phyloP scores from a whole-genome alignment of 2,113 vertebrate species.

The Calidris pugnax region DNA sequence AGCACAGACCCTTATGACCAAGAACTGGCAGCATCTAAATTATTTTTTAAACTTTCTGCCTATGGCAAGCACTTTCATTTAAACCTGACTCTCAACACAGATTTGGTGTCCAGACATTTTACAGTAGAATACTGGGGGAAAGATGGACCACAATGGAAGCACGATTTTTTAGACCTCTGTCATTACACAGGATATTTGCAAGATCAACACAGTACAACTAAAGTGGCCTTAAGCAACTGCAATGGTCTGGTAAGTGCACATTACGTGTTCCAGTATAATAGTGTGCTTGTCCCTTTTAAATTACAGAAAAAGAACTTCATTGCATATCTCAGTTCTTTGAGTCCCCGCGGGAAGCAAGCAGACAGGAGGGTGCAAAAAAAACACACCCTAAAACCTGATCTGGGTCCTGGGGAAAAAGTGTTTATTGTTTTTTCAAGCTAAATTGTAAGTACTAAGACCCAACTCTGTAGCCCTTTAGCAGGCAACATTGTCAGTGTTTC shows the following conservation, averaged over 20 bases:
- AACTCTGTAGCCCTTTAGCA: not conserved
- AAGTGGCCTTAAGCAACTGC: constrained; percentile 94
- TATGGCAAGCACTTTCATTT: constrained; percentile 99
- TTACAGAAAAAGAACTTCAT: not conserved
- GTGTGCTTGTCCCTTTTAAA: not conserved
- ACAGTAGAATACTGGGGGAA: constrained; percentile 97
- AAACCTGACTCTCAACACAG: constrained; percentile 95
- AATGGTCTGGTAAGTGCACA: constrained; percentile 91
- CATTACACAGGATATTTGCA: constrained; percentile 93
- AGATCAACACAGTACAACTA: constrained; percentile 85
- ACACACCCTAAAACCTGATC: not conserved
- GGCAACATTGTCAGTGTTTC: not conserved
- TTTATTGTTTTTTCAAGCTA: too few species aligned
- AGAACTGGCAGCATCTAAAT: constrained; percentile 83
- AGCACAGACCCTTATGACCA: constrained; percentile 80
- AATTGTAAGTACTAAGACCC: not conserved
- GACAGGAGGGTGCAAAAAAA: not conserved
- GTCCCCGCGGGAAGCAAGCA: not conserved
- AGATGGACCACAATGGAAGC: constrained; percentile 89
- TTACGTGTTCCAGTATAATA: not conserved
- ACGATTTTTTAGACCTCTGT: constrained; percentile 89
- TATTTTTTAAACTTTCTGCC: constrained; percentile 97
- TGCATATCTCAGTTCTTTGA: not conserved
- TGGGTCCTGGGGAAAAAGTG: not conserved
- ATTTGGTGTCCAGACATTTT: constrained; percentile 95